phyloP scores from a whole-genome alignment of 1,140 invertebrate genomes.

The Rhopalosiphum maidis region DNA sequence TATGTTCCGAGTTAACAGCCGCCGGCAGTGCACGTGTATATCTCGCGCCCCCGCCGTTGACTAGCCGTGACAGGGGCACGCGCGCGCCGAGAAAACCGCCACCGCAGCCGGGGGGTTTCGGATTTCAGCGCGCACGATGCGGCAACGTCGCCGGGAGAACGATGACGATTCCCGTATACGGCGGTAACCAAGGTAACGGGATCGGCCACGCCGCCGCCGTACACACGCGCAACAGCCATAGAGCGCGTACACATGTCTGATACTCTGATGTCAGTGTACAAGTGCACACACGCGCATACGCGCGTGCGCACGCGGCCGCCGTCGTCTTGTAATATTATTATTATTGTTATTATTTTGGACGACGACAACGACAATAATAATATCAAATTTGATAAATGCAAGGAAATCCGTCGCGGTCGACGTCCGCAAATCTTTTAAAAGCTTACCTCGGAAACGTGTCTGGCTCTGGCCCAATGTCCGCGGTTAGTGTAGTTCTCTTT shows the following conservation, averaged over 20 bases:
- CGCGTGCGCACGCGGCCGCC: no score
- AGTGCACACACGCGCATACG: not conserved
- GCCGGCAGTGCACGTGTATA: not conserved
- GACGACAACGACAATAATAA: not conserved
- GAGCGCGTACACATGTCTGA: not conserved
- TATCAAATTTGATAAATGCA: no score
- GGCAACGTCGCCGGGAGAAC: constrained; percentile 43
- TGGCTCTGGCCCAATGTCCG: constrained; percentile 52
- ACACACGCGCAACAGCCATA: constrained; percentile 39
- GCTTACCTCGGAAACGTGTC: constrained; percentile 53
- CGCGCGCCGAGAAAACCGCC: not conserved
- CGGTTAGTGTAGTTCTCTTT: constrained; percentile 55
- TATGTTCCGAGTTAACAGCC: not conserved
- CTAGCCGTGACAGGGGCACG: not conserved
- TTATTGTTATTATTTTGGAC: not conserved
- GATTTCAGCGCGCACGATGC: constrained; percentile 35
- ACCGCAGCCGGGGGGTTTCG: constrained; percentile 43
- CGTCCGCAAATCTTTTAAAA: not conserved
- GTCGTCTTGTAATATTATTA: not conserved
- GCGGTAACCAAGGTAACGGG: constrained; percentile 55
- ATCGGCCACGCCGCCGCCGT: constrained; percentile 31
- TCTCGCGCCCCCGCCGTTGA: not conserved
- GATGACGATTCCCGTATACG: constrained; percentile 50
- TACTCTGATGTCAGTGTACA: not conserved
- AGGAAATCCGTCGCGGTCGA: no score